Evolutionary conservation across 2,888 invertebrate species (phyloP).

Genomic region (Lithodes maja): DNA sequence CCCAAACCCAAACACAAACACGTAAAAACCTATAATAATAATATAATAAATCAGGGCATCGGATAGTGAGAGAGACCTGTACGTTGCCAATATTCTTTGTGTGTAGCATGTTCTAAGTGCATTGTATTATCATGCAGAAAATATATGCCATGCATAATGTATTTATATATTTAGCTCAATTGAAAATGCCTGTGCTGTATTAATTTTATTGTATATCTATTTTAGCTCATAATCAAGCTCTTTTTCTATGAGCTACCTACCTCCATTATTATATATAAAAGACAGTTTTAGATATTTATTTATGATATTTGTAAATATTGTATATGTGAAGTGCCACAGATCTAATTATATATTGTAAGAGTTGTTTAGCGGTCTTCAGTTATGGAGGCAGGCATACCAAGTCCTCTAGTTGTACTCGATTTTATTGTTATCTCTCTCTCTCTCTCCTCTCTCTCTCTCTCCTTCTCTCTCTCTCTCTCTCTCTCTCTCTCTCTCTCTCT

Average conservation of each 20-base stretch:
- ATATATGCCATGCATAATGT: neutral
- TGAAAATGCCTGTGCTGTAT: neutral
- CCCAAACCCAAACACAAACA: no score
- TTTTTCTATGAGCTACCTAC: constrained; percentile 16
- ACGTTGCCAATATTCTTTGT: neutral
- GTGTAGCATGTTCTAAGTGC: neutral
- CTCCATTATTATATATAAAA: constrained; percentile 12
- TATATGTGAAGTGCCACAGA: neutral
- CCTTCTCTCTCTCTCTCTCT: neutral
- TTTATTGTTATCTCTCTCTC: neutral
- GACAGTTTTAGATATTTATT: neutral
- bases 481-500: neutral
- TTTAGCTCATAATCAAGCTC: constrained; percentile 8
- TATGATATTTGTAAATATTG: constrained; percentile 4
- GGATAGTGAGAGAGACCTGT: no score
- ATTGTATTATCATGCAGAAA: neutral
- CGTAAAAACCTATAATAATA: no score
- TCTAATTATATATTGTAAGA: neutral
- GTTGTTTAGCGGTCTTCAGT: neutral
- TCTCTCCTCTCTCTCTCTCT: neutral
- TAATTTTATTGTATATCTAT: neutral
- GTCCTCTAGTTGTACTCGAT: neutral
- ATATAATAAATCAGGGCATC: no score
- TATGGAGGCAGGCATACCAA: neutral
- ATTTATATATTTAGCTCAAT: neutral